Percentiles rank a stretch among this genome's conserved stretches.
These are phyloP conservation scores for Iphiclides podalirius DNA, from an alignment of 2,888 invertebrate species.

Conservation along the genomic window DNA sequence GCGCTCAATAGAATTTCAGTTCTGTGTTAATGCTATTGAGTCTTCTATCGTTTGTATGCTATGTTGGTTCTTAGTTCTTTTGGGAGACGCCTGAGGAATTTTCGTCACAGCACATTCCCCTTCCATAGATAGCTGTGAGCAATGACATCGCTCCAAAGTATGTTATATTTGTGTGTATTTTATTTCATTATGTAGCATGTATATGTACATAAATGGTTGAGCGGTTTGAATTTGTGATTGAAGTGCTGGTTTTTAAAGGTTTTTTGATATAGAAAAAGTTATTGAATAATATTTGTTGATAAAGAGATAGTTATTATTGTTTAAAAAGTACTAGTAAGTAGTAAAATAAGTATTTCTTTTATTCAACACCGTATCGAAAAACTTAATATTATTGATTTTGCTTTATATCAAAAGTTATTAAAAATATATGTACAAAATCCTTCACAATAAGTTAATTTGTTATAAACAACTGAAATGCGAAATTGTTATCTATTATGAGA, in stretches of 20 bases:
- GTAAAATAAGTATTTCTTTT: too few species aligned
- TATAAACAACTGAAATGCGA: too few species aligned
- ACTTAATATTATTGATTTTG: too few species aligned
- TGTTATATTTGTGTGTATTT: conserved; percentile 26
- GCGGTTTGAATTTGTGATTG: neutral
- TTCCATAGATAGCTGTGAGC: conserved; percentile 34
- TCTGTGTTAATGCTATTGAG: neutral
- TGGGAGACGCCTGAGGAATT: conserved; percentile 28
- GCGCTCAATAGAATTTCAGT: conserved; percentile 1
- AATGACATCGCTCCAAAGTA: conserved; percentile 37
- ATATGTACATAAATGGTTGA: neutral
- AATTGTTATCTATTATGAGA: too few species aligned
- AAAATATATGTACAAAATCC: too few species aligned
- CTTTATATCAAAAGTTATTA: too few species aligned
- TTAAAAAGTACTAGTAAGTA: too few species aligned
- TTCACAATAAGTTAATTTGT: too few species aligned
- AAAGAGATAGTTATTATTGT: too few species aligned
- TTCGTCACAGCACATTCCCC: conserved; percentile 39
- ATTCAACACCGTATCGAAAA: too few species aligned
- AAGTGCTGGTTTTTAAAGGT: neutral
- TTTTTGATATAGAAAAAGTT: too few species aligned
- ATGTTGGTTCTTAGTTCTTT: conserved; percentile 24
- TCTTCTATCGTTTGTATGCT: conserved; percentile 14
- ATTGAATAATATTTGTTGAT: too few species aligned
- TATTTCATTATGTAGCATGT: neutral